Percentiles rank a stretch among this genome's conserved stretches.
These are phyloP conservation scores for Orientallactaga sibirica DNA, from an alignment of 2,797 vertebrate genomes.

Conservation along the genomic window DNA sequence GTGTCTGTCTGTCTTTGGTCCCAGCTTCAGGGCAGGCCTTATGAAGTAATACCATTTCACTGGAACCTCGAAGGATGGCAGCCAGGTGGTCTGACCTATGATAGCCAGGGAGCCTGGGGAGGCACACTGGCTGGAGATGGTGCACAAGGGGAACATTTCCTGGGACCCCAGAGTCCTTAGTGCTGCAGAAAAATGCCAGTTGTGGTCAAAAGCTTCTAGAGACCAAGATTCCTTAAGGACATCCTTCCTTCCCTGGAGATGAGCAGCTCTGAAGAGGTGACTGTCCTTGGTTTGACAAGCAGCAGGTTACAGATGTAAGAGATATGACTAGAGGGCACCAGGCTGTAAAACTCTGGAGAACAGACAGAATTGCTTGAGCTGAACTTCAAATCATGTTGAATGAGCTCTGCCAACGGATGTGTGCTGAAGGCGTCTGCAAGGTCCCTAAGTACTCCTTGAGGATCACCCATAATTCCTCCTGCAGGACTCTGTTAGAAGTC, in stretches of 20 bases:
- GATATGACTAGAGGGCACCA: neutral
- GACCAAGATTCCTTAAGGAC: neutral
- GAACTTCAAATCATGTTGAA: slow-evolving; percentile 12
- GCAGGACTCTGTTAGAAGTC: neutral
- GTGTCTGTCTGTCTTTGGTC: neutral
- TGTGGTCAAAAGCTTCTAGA: neutral
- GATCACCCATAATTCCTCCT: neutral
- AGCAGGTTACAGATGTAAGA: neutral
- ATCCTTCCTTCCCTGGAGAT: neutral
- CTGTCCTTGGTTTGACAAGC: rapidly evolving
- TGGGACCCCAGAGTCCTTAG: neutral
- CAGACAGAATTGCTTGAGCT: neutral
- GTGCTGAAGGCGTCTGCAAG: neutral
- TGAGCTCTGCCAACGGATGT: neutral
- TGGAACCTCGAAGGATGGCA: neutral
- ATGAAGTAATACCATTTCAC: neutral
- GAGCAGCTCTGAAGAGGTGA: neutral
- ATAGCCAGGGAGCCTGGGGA: neutral
- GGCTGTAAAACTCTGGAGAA: neutral
- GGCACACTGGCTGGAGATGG: neutral
- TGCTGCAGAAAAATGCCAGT: neutral
- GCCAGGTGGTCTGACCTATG: neutral
- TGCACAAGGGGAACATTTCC: too few relatives aligned
- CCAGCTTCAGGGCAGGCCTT: neutral
- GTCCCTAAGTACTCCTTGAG: neutral